Conservation (phyloP, 2,888 invertebrate species). For the Lithodes maja region DNA sequence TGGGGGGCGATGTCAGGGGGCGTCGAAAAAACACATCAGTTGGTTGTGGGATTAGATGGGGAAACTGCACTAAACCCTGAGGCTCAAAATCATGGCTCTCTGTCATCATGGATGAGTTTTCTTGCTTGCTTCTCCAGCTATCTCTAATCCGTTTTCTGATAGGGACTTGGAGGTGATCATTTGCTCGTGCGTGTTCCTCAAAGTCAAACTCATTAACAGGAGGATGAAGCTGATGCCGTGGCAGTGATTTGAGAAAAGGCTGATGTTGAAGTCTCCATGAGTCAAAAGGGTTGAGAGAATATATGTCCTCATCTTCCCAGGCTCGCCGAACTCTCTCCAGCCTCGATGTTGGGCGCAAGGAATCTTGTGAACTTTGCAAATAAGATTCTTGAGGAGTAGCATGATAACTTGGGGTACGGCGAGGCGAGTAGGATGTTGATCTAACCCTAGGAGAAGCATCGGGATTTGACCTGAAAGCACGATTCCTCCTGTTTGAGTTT, state of each 20-base stretch:
- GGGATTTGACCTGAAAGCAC: not conserved
- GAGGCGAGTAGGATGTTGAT: slow-evolving; percentile 6
- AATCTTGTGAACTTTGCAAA: not conserved
- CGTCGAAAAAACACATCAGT: slow-evolving; percentile 38
- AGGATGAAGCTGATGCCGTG: not conserved
- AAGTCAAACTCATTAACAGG: not conserved
- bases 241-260: not conserved
- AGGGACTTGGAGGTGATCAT: not conserved
- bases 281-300: slow-evolving; percentile 50
- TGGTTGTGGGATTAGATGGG: slow-evolving; percentile 41
- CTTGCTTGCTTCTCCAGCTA: not conserved
- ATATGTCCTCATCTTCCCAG: slow-evolving; percentile 44
- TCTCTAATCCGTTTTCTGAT: slow-evolving; percentile 27
- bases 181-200: not conserved
- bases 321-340: slow-evolving; percentile 34
- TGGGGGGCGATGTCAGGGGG: slow-evolving; percentile 11
- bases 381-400: not conserved
- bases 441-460: not conserved
- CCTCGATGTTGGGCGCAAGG: slow-evolving; percentile 28
- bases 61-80: not conserved
- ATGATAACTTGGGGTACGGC: not conserved
- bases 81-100: not conserved
- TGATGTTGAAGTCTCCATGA: slow-evolving; percentile 42
- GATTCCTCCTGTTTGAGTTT: not conserved
- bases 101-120: not conserved